Evolutionary conservation across 2,113 vertebrate genomes (phyloP), one percentile per base, ranked within the genome.

Genomic region (Scalopus aquaticus): DNA sequence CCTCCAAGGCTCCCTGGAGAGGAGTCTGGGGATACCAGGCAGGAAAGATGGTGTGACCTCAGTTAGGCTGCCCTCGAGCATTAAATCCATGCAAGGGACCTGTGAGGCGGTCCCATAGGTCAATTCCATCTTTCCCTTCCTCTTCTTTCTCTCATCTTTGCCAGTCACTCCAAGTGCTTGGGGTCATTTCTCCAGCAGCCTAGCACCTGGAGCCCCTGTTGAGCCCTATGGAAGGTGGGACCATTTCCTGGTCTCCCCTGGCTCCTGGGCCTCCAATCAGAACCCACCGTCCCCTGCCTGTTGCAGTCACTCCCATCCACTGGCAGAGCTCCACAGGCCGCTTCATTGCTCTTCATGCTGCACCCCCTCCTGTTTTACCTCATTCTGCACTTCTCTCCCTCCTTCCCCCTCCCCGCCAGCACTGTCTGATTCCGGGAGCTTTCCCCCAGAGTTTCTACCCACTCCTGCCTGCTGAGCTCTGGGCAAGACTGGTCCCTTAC

Each of bases 21-120:
- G 39, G 17, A 32, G 39, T 37, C 54, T 44, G 35, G 22, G 54
- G 54, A 58, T 0, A 0, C 20, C 0, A 4, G n/a, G 11, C 30
- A 35, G 70, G 17, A 54, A 79, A 28, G 37, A 16, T 5, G 9
- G 72, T 10, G 3, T 30, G 72, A 13, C 46, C 37, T 70, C 37
- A 19, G 37, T 46, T 46, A 22, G 37, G 16, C 54, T 90, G 19
- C 64, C 26, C 17, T 62, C 44, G n/a, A 85, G 72, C n/a, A 15
- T n/a, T 30, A 17, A 37, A 49, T n/a, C 54, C 62, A 69, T 8
- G 15, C 0, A 2, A 32, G 30, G 73, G 16, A 13, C 9, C 24
- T 56, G 24, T 32, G 28, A 67, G 83, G 49, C 65, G n/a, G 49
- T 51, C 49, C 49, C 49, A 67, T 22, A 39, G 9, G 16, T 51